Percentiles rank a stretch among this genome's conserved stretches.
Conservation (phyloP, 2,113 vertebrate genomes). For the Ictidomys tridecemlineatus region DNA sequence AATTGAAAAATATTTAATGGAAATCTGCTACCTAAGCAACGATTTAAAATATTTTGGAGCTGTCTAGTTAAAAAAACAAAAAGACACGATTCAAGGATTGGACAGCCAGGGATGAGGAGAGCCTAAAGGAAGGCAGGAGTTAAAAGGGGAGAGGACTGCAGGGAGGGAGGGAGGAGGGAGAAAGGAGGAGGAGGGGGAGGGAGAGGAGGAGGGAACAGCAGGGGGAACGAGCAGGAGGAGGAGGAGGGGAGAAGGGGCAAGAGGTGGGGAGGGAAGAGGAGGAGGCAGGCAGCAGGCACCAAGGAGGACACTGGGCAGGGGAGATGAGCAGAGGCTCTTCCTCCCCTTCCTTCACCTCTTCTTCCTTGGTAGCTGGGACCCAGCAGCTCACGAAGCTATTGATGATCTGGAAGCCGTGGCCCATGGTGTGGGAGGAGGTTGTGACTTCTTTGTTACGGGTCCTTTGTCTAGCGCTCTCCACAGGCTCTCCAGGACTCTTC, state of each 20-base stretch:
- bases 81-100: not conserved
- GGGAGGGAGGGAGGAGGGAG: no score
- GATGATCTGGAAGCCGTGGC: slow-evolving; percentile 4
- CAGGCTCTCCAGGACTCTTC: slow-evolving; percentile 82
- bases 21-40: not conserved
- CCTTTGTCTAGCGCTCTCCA: slow-evolving; percentile 77
- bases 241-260: no score
- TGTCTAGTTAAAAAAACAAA: not conserved
- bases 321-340: no score
- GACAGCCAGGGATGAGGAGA: not conserved
- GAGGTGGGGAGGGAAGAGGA: no score
- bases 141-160: no score
- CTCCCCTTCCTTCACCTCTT: not conserved
- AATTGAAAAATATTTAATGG: not conserved
- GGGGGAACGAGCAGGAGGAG: no score
- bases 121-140: not conserved
- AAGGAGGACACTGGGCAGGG: no score
- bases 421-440: slow-evolving; percentile 33
- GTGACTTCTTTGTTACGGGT: slow-evolving; percentile 62
- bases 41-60: not conserved
- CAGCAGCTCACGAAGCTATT: not conserved
- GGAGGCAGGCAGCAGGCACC: no score
- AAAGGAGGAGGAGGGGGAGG: no score
- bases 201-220: no score
- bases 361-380: slow-evolving; percentile 16